Evolutionary conservation across 2,888 invertebrate species (phyloP).

Genomic region (Drosophila prolongata): DNA sequence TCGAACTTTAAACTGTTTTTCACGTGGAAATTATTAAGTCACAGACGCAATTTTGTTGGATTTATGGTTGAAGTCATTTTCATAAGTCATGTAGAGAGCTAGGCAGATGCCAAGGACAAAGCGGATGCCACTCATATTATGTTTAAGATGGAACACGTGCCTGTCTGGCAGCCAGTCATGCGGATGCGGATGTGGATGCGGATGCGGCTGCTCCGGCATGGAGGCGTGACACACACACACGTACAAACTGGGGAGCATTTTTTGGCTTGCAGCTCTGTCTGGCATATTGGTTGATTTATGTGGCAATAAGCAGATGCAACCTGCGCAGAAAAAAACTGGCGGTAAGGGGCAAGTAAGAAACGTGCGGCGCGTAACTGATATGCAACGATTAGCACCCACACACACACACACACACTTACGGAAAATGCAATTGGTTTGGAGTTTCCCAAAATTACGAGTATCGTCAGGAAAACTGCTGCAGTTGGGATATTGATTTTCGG

Average conservation of each 20-base stretch:
- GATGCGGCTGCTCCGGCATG: constrained; percentile 4
- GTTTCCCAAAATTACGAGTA: constrained; percentile 62
- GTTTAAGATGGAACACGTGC: constrained; percentile 71
- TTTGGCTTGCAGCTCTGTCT: constrained; percentile 47
- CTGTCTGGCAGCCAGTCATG: constrained; percentile 46
- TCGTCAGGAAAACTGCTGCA: constrained; percentile 39
- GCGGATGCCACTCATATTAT: constrained; percentile 59
- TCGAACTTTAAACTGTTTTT: constrained; percentile 63
- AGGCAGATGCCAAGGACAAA: constrained; percentile 39
- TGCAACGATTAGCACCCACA: constrained; percentile 65
- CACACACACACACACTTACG: constrained; percentile 21
- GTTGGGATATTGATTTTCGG: constrained; percentile 60
- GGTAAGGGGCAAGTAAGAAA: constrained; percentile 37
- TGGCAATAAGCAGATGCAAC: constrained; percentile 78
- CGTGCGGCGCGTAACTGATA: constrained; percentile 74
- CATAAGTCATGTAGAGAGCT: constrained; percentile 25
- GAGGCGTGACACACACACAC: constrained; percentile 29
- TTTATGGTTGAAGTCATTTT: constrained; percentile 36
- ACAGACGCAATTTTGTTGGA: constrained; percentile 22
- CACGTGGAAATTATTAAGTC: constrained; percentile 42
- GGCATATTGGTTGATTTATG: constrained; percentile 74
- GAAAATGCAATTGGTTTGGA: constrained; percentile 63
- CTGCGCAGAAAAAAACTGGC: constrained; percentile 52
- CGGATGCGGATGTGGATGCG: constrained; percentile 4
- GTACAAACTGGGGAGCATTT: constrained; percentile 30